These are phyloP conservation scores for Chaetodon trifascialis DNA, from an alignment of 2,113 vertebrate genomes.

Conservation along the genomic window DNA sequence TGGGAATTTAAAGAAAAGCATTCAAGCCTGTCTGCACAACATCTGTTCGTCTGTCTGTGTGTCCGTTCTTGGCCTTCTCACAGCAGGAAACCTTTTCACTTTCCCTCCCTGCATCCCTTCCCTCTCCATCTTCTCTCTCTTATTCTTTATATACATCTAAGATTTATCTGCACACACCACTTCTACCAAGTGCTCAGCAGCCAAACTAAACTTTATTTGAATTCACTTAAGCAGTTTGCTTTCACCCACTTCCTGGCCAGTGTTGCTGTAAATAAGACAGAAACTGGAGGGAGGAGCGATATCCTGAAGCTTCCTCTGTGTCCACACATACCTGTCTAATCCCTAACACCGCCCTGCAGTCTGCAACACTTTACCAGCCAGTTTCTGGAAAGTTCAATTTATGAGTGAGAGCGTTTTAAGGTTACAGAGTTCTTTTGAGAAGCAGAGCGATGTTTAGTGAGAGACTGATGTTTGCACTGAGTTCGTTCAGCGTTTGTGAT, in stretches of 20 bases:
- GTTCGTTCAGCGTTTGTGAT: constrained; percentile 49
- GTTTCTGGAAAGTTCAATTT: constrained; percentile 37
- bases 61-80: not conserved
- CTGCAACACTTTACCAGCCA: constrained; percentile 33
- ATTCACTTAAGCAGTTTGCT: constrained; percentile 43
- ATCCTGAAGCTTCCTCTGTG: constrained; percentile 50
- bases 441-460: constrained; percentile 5
- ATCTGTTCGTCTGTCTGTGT: not conserved
- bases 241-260: constrained; percentile 34
- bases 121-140: not conserved
- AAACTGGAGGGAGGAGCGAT: constrained; percentile 28
- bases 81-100: not conserved
- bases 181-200: constrained; percentile 11
- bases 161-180: constrained; percentile 4
- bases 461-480: constrained; percentile 31
- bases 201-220: constrained; percentile 46
- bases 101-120: constrained; percentile 13
- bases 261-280: constrained; percentile 28
- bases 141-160: constrained; percentile 15
- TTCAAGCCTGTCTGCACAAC: too few species aligned
- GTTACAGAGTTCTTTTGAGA: constrained; percentile 59
- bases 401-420: constrained; percentile 27
- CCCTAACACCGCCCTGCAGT: constrained; percentile 46
- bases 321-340: constrained; percentile 59
- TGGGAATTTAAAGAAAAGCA: too few species aligned